Percentiles rank a stretch among this genome's conserved stretches.
These are phyloP conservation scores for Erythrolamprus reginae DNA, from an alignment of 2,113 vertebrate species.

Conservation along the genomic window DNA sequence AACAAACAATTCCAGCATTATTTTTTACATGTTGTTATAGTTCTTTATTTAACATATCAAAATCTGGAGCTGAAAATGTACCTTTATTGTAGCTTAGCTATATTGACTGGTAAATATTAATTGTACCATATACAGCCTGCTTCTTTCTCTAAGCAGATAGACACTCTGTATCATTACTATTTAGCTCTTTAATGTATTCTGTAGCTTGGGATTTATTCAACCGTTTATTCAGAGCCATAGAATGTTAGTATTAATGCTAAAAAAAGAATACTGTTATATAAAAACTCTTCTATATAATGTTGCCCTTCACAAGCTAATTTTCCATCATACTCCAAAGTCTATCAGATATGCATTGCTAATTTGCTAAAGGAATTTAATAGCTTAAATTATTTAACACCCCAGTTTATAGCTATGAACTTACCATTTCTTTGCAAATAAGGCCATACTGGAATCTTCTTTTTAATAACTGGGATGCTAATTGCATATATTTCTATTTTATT, in stretches of 20 bases:
- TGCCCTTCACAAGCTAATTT: constrained; percentile 14
- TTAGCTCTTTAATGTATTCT: constrained; percentile 42
- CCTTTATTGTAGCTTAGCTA: constrained; percentile 40
- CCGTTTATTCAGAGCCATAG: constrained; percentile 42
- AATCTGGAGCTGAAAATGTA: constrained; percentile 36
- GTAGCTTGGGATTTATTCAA: constrained; percentile 19
- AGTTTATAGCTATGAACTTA: constrained; percentile 31
- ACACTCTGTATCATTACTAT: constrained; percentile 30
- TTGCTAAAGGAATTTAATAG: constrained; percentile 48
- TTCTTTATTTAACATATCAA: constrained; percentile 39
- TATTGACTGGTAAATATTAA: constrained; percentile 25
- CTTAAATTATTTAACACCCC: constrained; percentile 51
- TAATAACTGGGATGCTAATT: constrained; percentile 49
- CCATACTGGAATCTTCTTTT: constrained; percentile 7
- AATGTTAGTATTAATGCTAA: constrained; percentile 21
- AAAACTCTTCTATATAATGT: background rate
- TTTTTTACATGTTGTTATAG: constrained; percentile 36
- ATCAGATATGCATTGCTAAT: constrained; percentile 28
- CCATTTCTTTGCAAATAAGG: constrained; percentile 33
- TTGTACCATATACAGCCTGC: constrained; percentile 30
- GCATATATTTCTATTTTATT: constrained; percentile 39
- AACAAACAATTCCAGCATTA: constrained; percentile 10
- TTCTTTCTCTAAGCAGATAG: constrained; percentile 36
- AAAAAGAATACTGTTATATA: constrained; percentile 26
- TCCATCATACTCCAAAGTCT: constrained; percentile 41